Conservation (phyloP, 1,140 invertebrate species). For the Acromyrmex echinatior region DNA sequence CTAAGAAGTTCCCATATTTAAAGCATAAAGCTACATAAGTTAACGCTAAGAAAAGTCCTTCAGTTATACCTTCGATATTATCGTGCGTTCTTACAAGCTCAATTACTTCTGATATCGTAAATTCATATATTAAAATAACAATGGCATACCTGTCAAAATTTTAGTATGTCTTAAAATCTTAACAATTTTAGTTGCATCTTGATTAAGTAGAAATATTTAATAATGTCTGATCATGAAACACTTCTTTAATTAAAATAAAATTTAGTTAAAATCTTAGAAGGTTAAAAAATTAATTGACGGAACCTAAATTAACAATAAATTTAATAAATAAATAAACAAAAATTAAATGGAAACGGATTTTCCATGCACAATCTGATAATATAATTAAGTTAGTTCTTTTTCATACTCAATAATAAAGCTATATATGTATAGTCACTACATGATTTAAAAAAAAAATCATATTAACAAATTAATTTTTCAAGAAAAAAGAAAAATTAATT, state of each 20-base stretch:
- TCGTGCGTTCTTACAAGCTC: conserved; percentile 40
- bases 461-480: conserved; percentile 1
- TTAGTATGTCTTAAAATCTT: not conserved
- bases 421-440: too few species aligned
- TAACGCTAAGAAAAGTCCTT: conserved; percentile 52
- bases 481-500: not conserved
- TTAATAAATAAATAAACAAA: not conserved
- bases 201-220: not conserved
- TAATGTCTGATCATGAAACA: not conserved
- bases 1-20: conserved; percentile 55
- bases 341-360: not conserved
- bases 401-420: not conserved
- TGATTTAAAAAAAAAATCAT: not conserved
- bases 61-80: conserved; percentile 50
- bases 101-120: conserved; percentile 54
- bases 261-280: too few species aligned
- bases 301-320: not conserved
- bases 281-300: too few species aligned
- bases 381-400: not conserved
- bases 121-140: conserved; percentile 48
- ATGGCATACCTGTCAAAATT: conserved; percentile 38
- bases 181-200: not conserved
- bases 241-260: not conserved
- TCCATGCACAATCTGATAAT: not conserved
- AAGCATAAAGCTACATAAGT: conserved; percentile 54